Conservation (phyloP, 2,797 vertebrate genomes). For the Prunella strophiata region DNA sequence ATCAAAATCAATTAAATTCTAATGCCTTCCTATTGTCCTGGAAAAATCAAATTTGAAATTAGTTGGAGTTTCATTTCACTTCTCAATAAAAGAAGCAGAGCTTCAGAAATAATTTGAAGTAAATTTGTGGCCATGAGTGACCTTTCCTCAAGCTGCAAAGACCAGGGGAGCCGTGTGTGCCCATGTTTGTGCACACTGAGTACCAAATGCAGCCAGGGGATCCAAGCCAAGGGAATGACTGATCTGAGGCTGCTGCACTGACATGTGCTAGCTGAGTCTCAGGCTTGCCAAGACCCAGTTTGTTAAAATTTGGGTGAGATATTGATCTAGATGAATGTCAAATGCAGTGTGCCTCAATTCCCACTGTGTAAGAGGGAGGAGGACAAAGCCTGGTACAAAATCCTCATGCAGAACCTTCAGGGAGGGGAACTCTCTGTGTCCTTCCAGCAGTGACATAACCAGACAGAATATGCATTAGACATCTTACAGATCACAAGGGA, state of each 20-base stretch:
- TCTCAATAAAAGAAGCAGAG: conserved; percentile 3
- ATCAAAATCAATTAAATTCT: conserved; percentile 68
- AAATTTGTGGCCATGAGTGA: background rate
- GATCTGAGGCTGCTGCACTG: background rate
- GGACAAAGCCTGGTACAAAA: background rate
- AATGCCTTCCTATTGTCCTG: conserved; percentile 55
- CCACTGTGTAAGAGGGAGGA: background rate
- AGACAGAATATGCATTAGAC: background rate
- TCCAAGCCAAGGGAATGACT: background rate
- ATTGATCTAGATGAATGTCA: background rate
- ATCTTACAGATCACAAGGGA: background rate
- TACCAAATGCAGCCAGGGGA: background rate
- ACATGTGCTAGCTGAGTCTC: background rate
- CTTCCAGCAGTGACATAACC: background rate
- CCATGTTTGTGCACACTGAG: background rate
- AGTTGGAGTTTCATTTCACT: conserved; percentile 47
- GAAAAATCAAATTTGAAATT: conserved; percentile 49
- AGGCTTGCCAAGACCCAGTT: background rate
- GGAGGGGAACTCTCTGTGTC: background rate
- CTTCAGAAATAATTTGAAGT: conserved; percentile 17
- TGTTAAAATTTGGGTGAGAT: background rate
- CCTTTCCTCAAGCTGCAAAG: background rate
- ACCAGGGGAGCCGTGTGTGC: background rate
- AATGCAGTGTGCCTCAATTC: background rate
- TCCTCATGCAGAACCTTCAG: background rate